Evolutionary conservation across 2,888 invertebrate genomes (phyloP), one percentile per base, ranked within the genome.

Genomic region (Caenorhabditis auriculariae): DNA sequence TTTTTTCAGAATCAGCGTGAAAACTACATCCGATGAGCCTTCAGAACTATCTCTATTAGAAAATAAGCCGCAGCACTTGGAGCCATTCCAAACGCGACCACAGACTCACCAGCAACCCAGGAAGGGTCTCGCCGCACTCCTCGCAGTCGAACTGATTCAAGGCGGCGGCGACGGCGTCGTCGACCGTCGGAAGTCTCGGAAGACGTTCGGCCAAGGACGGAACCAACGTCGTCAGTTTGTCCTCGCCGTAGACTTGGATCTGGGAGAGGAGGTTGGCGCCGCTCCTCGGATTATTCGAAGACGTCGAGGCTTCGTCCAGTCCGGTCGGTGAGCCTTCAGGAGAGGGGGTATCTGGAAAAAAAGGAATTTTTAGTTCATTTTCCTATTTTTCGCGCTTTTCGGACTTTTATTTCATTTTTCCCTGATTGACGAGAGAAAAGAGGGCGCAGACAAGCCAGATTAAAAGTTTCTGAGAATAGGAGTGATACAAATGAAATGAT

Each of bases 51-150:
- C 17, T 19, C 39, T 19, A 39, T 41, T 41, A 24, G 23, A 21
- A 41, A 41, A 41, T 41, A 41, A 41, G 24, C 24, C 24, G 24
- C 24, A 6, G 21, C 12, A 41, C 41, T 24, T 7, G 32, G 24
- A 49, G 38, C 15, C 49, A 17, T 9, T n/a, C n/a, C 35, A 49
- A 49, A 38, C 3, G 38, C 15, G 21, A 5, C 24, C 19, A n/a
- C 23, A 23, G 49, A 19, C 50, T 44, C 23, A 50, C 43, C 28
- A 57, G 43, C 15, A 57, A 35, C 37, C 66, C 66, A 3, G 54
- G 29, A 7, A 59, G 42, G 24, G 66, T 66, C 26, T 60, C 60
- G 15, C 69, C 69, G 49, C 69, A 69, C 2, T 52, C 42, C 0
- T 39, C 37, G 42, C 69, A 69, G 39, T 66, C 66, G 24, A 69